Conservation (phyloP, 2,888 invertebrate species). For the Ametastegia equiseti region DNA sequence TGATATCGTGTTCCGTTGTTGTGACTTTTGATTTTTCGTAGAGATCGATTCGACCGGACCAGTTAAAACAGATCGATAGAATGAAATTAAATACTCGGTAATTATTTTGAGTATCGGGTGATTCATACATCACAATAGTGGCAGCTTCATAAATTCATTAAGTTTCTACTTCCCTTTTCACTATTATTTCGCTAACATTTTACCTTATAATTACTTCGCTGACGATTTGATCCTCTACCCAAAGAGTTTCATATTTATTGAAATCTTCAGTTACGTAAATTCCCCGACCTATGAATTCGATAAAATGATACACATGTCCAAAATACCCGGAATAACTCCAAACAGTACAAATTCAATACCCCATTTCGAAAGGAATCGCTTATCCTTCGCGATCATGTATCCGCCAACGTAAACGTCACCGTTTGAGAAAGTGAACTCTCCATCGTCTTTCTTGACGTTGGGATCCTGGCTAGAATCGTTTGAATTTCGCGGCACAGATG, state of each 20-base stretch:
- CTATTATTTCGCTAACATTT: background rate
- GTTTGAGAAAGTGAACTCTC: conserved; percentile 78
- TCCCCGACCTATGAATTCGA: conserved; percentile 74
- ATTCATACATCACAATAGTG: background rate
- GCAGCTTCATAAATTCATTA: background rate
- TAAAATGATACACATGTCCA: background rate
- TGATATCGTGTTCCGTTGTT: conserved; percentile 77
- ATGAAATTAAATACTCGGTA: background rate
- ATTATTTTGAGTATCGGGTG: background rate
- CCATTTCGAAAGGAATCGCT: conserved; percentile 75
- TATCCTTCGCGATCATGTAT: conserved; percentile 79
- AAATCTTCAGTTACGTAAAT: conserved; percentile 80
- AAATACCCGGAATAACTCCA: background rate
- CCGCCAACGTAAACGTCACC: conserved; percentile 80
- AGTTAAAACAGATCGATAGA: background rate
- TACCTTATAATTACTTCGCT: conserved; percentile 59
- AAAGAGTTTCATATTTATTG: conserved; percentile 78
- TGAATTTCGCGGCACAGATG: conserved; percentile 40
- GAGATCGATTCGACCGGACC: background rate
- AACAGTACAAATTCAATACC: conserved; percentile 68
- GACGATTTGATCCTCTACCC: conserved; percentile 79
- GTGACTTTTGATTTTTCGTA: conserved; percentile 68
- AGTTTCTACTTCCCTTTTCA: background rate
- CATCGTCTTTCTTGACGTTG: conserved; percentile 72
- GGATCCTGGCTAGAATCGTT: background rate